Base-by-base conservation (phyloP, 2,888 invertebrate species). In the Candidula unifasciata region DNA sequence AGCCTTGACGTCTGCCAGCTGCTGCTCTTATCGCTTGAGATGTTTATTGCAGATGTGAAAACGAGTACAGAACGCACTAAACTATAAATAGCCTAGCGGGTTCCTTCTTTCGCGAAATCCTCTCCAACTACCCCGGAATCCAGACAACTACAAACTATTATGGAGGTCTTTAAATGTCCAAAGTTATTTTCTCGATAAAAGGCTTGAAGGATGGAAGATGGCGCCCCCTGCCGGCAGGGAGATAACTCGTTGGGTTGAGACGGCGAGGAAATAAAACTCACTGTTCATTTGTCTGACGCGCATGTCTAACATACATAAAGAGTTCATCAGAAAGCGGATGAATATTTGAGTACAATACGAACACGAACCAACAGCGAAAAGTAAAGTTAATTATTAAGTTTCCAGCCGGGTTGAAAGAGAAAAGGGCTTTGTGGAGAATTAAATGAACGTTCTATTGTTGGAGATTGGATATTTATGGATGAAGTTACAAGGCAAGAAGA, bases 91-190 rank as follows among this genome's bases (percentile, higher is more conserved):
- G 27, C 69, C 27, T 21, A 8, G 3, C 21, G 24, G 5, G 33
- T 69, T 24, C 18, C 13, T 69, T 35, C 13, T 18, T 18, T 18
- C 6, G 37, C 21, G 21, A 37, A 24, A 6, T 69, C 35, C 35
- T 35, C 35, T 35, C 8, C 3, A 35, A 37, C 18, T 35, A 8
- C 35, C 8, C 27, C 69, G 1, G 18, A 37, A 33, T 24, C 3
- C 69, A 69, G 69, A 69, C 69, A 69, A 37, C 69, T 69, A 69
- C 27, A 69, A 69, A 69, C 69, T 69, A 33, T 37, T 18, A 35
- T 21, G 37, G 21, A 3, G 69, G 24, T 37, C 37, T 21, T 35
- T 69, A 35, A 69, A 69, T 18, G 69, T 69, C 69, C 69, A 37
- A 35, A 37, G 69, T 69, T 69, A 69, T 69, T 69, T 69, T 69